A percentile compares a stretch with the other conserved stretches of the same genome.
phyloP scores from a whole-genome alignment of 2,113 vertebrate genomes.

The Gasterosteus nipponicus region DNA sequence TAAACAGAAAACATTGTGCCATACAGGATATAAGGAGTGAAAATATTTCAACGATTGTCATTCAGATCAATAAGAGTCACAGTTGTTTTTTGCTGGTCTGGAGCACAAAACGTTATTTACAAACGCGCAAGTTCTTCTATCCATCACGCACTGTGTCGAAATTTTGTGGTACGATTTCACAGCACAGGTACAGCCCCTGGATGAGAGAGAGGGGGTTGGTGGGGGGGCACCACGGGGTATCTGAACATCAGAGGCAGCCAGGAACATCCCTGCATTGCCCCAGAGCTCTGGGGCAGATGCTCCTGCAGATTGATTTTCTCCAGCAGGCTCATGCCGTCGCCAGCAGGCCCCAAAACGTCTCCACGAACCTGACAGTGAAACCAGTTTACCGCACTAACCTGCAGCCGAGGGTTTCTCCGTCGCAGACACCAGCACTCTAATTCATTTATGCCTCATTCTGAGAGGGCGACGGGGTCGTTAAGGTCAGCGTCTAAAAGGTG shows the following conservation, averaged over 20 bases:
- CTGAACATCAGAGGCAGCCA: constrained; percentile 55
- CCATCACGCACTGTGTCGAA: constrained; percentile 21
- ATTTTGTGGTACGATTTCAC: constrained; percentile 51
- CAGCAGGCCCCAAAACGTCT: constrained; percentile 40
- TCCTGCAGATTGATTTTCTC: constrained; percentile 61
- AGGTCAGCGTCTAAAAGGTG: constrained; percentile 9
- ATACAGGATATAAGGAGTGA: not conserved
- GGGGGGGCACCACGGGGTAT: constrained; percentile 50
- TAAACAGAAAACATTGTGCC: constrained; percentile 28
- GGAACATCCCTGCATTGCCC: constrained; percentile 53
- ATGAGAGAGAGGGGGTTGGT: constrained; percentile 59
- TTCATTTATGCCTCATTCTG: constrained; percentile 15
- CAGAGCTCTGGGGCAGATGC: not conserved
- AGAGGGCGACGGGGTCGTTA: constrained; percentile 31
- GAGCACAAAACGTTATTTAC: not conserved
- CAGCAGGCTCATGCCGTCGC: constrained; percentile 39
- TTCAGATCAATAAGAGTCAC: constrained; percentile 26
- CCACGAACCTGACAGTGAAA: constrained; percentile 41
- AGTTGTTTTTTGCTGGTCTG: not conserved
- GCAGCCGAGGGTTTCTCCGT: constrained; percentile 26
- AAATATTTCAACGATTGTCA: constrained; percentile 16
- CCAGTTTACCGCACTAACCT: constrained; percentile 49
- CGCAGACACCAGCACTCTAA: constrained; percentile 21
- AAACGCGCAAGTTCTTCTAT: constrained; percentile 18
- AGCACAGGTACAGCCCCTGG: constrained; percentile 39